These are phyloP conservation scores for Dromius quadrimaculatus DNA, from an alignment of 2,888 invertebrate genomes.

Conservation along the genomic window DNA sequence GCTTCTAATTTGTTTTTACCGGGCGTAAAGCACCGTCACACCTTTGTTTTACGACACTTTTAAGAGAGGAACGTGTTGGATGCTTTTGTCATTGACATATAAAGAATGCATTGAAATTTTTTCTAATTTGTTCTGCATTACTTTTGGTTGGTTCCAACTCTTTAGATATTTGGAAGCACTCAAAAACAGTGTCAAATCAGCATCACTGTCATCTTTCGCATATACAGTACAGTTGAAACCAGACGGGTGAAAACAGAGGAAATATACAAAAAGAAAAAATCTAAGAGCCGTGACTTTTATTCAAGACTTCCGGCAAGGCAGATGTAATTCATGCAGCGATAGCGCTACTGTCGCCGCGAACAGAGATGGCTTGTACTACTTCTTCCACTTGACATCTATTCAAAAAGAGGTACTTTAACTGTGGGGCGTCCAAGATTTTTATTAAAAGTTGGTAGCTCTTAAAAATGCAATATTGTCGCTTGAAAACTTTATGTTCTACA, in stretches of 20 bases:
- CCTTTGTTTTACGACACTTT: constrained; percentile 43
- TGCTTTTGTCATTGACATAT: too few species aligned
- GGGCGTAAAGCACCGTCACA: not conserved
- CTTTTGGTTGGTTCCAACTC: too few species aligned
- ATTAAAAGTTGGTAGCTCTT: too few species aligned
- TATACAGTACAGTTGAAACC: constrained; percentile 3
- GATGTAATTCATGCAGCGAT: constrained; percentile 40
- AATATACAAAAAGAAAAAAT: constrained; percentile 40
- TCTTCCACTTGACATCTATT: not conserved
- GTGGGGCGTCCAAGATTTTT: not conserved
- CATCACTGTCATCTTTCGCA: constrained; percentile 28
- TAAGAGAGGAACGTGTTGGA: constrained; percentile 47
- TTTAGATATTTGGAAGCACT: too few species aligned
- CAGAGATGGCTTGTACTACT: constrained; percentile 22
- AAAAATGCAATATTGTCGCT: too few species aligned
- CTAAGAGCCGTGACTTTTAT: constrained; percentile 45
- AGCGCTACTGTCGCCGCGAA: constrained; percentile 36
- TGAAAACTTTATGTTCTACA: too few species aligned
- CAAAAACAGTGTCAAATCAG: too few species aligned
- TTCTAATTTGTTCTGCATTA: too few species aligned
- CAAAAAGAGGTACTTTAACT: not conserved
- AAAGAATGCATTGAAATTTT: too few species aligned
- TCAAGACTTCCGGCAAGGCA: constrained; percentile 40
- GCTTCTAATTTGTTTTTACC: constrained; percentile 46
- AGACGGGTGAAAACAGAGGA: constrained; percentile 17